Evolutionary conservation across 2,888 invertebrate species (phyloP), one percentile per base, ranked within the genome.

Genomic region (Philhelius pedissequus): DNA sequence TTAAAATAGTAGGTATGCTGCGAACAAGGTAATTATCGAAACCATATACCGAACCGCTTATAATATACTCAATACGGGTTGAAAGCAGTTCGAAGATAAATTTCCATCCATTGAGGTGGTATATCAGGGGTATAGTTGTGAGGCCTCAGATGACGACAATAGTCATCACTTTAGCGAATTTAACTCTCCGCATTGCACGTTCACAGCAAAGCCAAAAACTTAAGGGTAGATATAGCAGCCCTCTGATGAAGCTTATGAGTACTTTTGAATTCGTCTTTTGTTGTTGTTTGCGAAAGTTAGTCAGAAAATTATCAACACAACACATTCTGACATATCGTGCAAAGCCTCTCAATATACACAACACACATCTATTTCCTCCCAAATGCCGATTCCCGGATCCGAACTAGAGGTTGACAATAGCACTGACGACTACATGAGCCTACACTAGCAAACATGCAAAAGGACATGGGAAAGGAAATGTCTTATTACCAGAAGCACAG

Each of bases 281-380:
- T 52, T 77, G 86, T 75, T 87, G 87, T 87, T 87, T 87, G 86
- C 78, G 74, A 62, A 86, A 87, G 86, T 86, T 87, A 87, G 87
- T 87, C 87, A 87, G 77, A 81, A 86, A 86, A 87, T 87, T 87
- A 87, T 87, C 87, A 87, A 86, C 83, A 87, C 86, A 86, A 79
- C 56, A 71, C 60, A 64, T 38, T 35, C 32, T 64, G 60, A 52
- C 77, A 62, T 35, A 78, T 56, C 69, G 25, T 73, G 48, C 66
- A 48, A 38, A 7, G 3, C 25, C 27, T 4, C 27, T 0, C 4
- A 7, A 0, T n/a, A 13, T 0, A 27, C 27, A 15, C n/a, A 40
- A 27, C 27, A 15, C n/a, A 40, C 18, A 9, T 18, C 1, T 18
- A 18, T 5, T 25, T 27, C 15, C 15, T 40, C 43, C 8, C 8